Evolutionary conservation across 2,797 vertebrate species (phyloP).

Genomic region (Liasis olivaceus): DNA sequence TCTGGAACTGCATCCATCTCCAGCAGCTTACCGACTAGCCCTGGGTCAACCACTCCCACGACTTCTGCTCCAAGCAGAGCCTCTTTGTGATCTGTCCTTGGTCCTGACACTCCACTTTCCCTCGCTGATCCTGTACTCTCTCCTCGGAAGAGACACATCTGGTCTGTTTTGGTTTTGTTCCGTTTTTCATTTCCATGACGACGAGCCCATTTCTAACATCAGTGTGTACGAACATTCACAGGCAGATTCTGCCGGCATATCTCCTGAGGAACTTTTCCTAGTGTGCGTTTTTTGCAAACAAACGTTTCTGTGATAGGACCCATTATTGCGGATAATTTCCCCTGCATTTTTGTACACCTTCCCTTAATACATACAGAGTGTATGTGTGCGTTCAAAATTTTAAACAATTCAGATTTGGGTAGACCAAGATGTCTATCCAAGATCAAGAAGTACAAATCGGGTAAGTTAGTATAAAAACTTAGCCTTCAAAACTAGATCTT

Average conservation of each 20-base stretch:
- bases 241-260: fast-evolving
- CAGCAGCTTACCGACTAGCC: no score
- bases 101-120: not conserved
- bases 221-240: not conserved
- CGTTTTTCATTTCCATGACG: no score
- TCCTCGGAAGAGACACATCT: not conserved
- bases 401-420: not conserved
- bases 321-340: not conserved
- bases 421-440: no score
- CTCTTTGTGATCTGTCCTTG: conserved; percentile 2
- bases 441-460: not conserved
- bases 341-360: not conserved
- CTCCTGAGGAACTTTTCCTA: not conserved
- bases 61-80: not conserved
- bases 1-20: not conserved
- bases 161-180: not conserved
- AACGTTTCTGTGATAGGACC: not conserved
- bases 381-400: not conserved
- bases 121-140: fast-evolving
- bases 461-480: not conserved
- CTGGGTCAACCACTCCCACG: not conserved
- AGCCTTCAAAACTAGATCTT: not conserved
- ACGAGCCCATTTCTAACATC: not conserved
- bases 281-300: not conserved
- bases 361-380: no score